Conservation (phyloP, 2,888 invertebrate species). For the Cetonia aurata region DNA sequence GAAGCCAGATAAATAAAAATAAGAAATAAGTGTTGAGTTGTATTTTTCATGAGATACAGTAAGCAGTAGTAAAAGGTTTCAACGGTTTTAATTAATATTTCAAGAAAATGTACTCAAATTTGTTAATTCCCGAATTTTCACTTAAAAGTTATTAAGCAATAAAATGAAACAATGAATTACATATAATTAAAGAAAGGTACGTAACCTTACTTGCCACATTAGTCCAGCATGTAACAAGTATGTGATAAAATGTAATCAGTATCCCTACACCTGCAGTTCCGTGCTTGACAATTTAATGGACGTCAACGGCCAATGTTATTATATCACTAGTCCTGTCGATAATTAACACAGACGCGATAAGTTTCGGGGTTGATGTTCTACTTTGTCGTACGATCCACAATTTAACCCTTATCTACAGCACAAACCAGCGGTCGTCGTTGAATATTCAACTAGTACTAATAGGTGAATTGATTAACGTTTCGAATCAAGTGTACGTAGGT, state of each 20-base stretch:
- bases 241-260: slow-evolving; percentile 31
- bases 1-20: too few species aligned
- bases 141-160: not conserved
- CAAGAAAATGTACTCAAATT: too few species aligned
- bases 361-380: slow-evolving; percentile 31
- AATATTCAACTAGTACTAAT: slow-evolving; percentile 15
- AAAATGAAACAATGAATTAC: too few species aligned
- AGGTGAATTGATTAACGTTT: slow-evolving; percentile 1
- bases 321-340: slow-evolving; percentile 13
- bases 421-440: slow-evolving; percentile 1
- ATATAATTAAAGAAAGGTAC: slow-evolving; percentile 5
- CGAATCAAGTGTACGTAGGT: too few species aligned
- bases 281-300: slow-evolving; percentile 11
- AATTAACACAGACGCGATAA: slow-evolving; percentile 32
- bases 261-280: slow-evolving; percentile 14
- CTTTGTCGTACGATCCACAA: slow-evolving; percentile 22
- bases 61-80: too few species aligned
- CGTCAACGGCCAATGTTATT: slow-evolving; percentile 3
- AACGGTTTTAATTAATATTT: too few species aligned
- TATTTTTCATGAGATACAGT: too few species aligned
- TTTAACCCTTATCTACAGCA: slow-evolving; percentile 20
- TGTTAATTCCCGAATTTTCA: not conserved
- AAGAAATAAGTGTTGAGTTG: too few species aligned
- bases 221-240: slow-evolving; percentile 17
- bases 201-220: slow-evolving; percentile 4